Evolutionary conservation across 2,113 vertebrate species (phyloP).

Genomic region (Sebastes schlegelii): DNA sequence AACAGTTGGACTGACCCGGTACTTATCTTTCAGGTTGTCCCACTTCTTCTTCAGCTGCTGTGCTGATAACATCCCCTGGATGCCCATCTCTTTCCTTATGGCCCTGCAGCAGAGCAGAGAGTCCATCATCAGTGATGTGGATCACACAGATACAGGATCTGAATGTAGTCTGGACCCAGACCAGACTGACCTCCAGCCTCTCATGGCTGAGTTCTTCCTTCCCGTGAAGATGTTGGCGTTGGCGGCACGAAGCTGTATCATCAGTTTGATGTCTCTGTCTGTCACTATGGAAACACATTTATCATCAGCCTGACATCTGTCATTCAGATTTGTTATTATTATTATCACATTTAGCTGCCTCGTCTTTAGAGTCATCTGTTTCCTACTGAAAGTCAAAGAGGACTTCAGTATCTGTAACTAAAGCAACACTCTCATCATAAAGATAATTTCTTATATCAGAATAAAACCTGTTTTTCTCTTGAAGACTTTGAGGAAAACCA

Average conservation of each 20-base stretch:
- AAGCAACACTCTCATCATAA: too few species aligned
- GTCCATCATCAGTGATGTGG: background rate
- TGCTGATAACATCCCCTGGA: conserved; percentile 67
- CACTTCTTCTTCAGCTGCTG: conserved; percentile 80
- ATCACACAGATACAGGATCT: background rate
- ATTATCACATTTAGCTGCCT: too few species aligned
- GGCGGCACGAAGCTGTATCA: conserved; percentile 74
- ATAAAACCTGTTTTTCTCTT: too few species aligned
- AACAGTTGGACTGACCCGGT: conserved; percentile 56
- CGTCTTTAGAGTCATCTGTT: too few species aligned
- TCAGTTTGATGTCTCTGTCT: conserved; percentile 66
- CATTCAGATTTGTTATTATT: too few species aligned
- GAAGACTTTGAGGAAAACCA: too few species aligned
- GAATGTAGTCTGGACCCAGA: too few species aligned
- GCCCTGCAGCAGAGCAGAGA: conserved; percentile 51
- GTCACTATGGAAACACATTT: conserved; percentile 56
- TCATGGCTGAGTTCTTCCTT: conserved; percentile 75
- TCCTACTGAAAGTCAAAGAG: too few species aligned
- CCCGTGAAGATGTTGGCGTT: conserved; percentile 74
- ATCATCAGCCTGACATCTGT: too few species aligned
- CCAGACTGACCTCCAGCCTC: conserved; percentile 73
- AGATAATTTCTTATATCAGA: too few species aligned
- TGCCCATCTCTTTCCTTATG: conserved; percentile 74
- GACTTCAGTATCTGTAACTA: too few species aligned
- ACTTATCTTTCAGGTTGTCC: conserved; percentile 79